These are phyloP conservation scores for Hirundo rustica DNA, from an alignment of 2,797 vertebrate genomes.

Conservation along the genomic window DNA sequence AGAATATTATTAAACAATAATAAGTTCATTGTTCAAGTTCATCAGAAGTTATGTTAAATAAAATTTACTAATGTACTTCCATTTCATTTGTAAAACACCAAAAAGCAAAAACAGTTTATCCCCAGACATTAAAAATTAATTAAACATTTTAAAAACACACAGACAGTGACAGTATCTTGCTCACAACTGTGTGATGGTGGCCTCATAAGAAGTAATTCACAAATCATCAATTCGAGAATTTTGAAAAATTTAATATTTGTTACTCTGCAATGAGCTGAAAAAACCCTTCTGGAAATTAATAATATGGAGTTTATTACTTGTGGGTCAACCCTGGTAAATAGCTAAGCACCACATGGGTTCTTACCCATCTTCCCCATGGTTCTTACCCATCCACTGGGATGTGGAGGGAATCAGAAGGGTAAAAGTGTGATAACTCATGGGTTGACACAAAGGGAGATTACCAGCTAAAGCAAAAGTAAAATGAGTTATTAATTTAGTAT, in stretches of 20 bases:
- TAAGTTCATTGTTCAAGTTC: neutral
- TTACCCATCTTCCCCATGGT: fast-evolving
- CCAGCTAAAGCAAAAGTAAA: neutral
- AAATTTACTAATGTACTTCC: constrained; percentile 6
- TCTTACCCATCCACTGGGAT: neutral
- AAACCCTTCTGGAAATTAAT: neutral
- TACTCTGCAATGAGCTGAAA: neutral
- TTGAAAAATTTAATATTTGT: neutral
- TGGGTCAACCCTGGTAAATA: neutral
- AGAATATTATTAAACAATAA: constrained; percentile 4
- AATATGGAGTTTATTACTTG: neutral
- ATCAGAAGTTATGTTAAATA: neutral
- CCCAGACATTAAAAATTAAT: neutral
- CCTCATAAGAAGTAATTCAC: neutral
- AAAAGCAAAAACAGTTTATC: constrained; percentile 5
- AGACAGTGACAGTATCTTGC: neutral
- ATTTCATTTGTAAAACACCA: constrained; percentile 25
- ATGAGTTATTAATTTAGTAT: neutral
- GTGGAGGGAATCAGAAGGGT: neutral
- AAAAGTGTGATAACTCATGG: neutral
- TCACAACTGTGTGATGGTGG: neutral
- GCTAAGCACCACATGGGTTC: neutral
- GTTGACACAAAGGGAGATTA: neutral
- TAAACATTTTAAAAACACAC: neutral
- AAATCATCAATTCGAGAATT: neutral